Percentiles rank a stretch among this genome's conserved stretches.
These are phyloP conservation scores for Atractosteus spatula DNA, from an alignment of 2,113 vertebrate species.

Conservation along the genomic window DNA sequence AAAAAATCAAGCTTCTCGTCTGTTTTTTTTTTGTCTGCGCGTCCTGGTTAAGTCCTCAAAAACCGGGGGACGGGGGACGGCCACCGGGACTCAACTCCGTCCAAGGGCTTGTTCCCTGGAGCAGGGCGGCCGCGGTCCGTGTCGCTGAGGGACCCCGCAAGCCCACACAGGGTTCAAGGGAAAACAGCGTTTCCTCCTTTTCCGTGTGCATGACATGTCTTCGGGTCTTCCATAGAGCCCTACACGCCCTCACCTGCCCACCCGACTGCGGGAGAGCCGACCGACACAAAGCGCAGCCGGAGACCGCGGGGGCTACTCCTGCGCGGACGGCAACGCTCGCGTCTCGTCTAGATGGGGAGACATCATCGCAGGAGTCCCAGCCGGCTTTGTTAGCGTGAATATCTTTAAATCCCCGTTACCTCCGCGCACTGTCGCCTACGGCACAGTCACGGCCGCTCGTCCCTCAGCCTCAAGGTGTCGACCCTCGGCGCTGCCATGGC, in stretches of 20 bases:
- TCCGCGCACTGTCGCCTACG: constrained; percentile 26
- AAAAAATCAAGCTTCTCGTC: constrained; percentile 13
- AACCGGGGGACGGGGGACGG: too few relatives aligned
- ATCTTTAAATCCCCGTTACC: constrained; percentile 34
- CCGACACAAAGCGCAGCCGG: constrained; percentile 22
- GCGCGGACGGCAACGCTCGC: constrained; percentile 18
- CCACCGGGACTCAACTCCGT: too few relatives aligned
- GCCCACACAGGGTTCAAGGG: constrained; percentile 40
- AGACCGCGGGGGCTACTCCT: constrained; percentile 10
- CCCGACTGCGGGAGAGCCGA: constrained; percentile 30
- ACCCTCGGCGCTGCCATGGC: background rate
- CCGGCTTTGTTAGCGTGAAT: constrained; percentile 29
- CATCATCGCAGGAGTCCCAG: constrained; percentile 25
- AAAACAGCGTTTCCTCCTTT: constrained; percentile 56
- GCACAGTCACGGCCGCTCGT: too few relatives aligned
- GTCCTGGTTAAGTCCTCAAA: too few relatives aligned
- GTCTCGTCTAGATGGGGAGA: constrained; percentile 25
- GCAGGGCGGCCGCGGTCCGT: constrained; percentile 34
- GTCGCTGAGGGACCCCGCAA: constrained; percentile 21
- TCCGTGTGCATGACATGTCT: constrained; percentile 64
- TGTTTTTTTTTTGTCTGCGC: too few relatives aligned
- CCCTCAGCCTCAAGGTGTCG: too few relatives aligned
- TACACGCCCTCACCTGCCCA: constrained; percentile 41
- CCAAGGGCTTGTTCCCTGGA: too few relatives aligned
- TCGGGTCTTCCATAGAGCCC: constrained; percentile 45